A percentile compares a stretch with the other conserved stretches of the same genome.
Conservation (phyloP, 2,113 vertebrate genomes). For the Periophthalmodon schlosseri region DNA sequence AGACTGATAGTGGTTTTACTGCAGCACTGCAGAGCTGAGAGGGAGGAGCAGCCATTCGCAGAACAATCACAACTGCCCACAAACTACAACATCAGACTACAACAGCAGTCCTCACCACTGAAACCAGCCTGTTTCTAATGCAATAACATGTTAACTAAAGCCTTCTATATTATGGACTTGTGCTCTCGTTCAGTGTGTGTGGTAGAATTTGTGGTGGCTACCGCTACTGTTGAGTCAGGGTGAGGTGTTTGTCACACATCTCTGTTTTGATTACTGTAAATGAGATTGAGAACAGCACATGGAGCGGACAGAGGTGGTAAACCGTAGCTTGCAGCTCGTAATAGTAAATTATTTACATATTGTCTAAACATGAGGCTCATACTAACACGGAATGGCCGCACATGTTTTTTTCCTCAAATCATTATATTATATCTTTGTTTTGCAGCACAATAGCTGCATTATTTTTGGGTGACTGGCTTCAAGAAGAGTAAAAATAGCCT, state of each 20-base stretch:
- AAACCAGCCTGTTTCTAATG: conserved; percentile 11
- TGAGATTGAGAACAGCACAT: conserved; percentile 10
- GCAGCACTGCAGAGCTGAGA: conserved; percentile 69
- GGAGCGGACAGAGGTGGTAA: conserved; percentile 16
- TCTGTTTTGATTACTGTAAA: conserved; percentile 22
- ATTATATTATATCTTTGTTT: neutral
- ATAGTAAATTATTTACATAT: conserved; percentile 12
- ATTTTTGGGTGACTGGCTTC: conserved; percentile 10
- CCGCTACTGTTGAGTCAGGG: conserved; percentile 49
- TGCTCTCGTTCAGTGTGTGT: conserved; percentile 8
- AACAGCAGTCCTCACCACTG: conserved; percentile 22
- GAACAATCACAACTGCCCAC: conserved; percentile 51
- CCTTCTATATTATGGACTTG: neutral
- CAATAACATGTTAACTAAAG: conserved; percentile 6
- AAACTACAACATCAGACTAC: conserved; percentile 21
- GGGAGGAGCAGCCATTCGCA: conserved; percentile 47
- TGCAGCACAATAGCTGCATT: neutral
- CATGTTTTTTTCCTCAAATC: neutral
- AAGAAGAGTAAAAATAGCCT: conserved; percentile 10
- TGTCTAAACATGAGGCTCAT: neutral
- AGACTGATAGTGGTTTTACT: conserved; percentile 71
- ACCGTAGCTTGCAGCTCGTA: neutral
- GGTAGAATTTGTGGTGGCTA: conserved; percentile 23
- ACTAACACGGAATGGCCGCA: neutral
- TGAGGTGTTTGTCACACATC: conserved; percentile 23